Base-by-base conservation (phyloP, 2,797 vertebrate genomes). In the Chromobotia macracanthus region DNA sequence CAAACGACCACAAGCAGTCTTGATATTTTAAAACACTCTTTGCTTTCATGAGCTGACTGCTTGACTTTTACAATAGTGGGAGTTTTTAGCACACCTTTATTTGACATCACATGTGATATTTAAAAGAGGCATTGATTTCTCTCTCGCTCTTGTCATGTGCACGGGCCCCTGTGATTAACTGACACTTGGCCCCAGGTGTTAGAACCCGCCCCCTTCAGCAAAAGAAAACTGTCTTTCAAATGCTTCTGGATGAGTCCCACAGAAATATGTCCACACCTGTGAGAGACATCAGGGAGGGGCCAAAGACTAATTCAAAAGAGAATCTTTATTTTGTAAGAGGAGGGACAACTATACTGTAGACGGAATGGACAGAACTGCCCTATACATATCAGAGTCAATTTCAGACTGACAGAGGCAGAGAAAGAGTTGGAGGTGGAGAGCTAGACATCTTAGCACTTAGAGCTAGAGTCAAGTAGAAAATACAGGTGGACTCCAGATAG, bases 201-300 rank as follows among this genome's bases (percentile, higher is more conserved):
- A 19, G 16, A 41, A 61, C 44, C 21, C 15, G 15, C 55, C 44
- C 15, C 53, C 41, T 6, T 61, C 23, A 5, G 21, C 25, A 12
- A 72, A 55, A 70, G 16, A 23, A 65, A 75, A 50, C 21, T 6
- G 19, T 53, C 19, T 3, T 25, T 53, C 31, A 7, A 75, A 4
- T 60, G 41, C 5, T n/a, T 44, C 10, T 16, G 25, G n/a, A 51
- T 78, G 44, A 64, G 48, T 71, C 56, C 46, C 44, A 41, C 31
- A 79, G 19, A 64, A 15, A 46, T 63, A 15, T 19, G 5, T 9
- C 13, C 55, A 71, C 77, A 64, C 77, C 77, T 75, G 70, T 72
- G 74, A 80, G 53, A 71, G 23, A 60, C 5, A 61, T 41, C n/a
- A 69, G 48, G 82, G 82, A 38, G 71, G 80, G 23, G 72, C 78